These are phyloP conservation scores for Micronisus gabar DNA, from an alignment of 2,113 vertebrate species.

Conservation along the genomic window DNA sequence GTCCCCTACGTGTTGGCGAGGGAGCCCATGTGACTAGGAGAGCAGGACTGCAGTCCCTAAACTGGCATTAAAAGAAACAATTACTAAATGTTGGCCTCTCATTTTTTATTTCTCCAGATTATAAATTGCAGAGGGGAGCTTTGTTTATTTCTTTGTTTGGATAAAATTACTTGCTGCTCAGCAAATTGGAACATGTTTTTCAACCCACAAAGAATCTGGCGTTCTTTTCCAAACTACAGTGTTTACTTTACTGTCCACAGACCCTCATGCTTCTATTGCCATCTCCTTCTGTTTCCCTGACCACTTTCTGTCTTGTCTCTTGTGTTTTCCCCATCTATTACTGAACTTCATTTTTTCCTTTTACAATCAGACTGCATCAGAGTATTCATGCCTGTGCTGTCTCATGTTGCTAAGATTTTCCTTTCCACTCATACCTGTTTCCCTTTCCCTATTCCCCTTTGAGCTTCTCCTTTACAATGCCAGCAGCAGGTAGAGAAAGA, in stretches of 20 bases:
- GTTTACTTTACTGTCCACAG: neutral
- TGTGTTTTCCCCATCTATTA: neutral
- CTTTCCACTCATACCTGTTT: neutral
- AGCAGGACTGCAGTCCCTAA: neutral
- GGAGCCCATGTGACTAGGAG: neutral
- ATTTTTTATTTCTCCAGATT: neutral
- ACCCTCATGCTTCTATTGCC: neutral
- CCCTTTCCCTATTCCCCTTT: neutral
- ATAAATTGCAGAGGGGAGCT: neutral
- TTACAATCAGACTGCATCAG: neutral
- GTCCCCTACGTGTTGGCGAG: neutral
- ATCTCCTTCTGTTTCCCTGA: neutral
- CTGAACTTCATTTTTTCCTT: neutral
- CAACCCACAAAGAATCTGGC: neutral
- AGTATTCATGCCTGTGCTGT: neutral
- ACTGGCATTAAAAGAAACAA: neutral
- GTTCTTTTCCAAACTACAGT: neutral
- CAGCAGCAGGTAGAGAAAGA: neutral
- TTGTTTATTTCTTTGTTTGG: neutral
- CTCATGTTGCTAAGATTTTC: neutral
- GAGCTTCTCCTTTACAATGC: neutral
- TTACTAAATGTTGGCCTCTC: neutral
- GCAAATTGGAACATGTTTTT: neutral
- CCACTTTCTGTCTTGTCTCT: neutral
- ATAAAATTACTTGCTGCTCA: neutral